Evolutionary conservation across 2,888 invertebrate species (phyloP), one percentile per base, ranked within the genome.

Genomic region (Sarcophaga rosellei): DNA sequence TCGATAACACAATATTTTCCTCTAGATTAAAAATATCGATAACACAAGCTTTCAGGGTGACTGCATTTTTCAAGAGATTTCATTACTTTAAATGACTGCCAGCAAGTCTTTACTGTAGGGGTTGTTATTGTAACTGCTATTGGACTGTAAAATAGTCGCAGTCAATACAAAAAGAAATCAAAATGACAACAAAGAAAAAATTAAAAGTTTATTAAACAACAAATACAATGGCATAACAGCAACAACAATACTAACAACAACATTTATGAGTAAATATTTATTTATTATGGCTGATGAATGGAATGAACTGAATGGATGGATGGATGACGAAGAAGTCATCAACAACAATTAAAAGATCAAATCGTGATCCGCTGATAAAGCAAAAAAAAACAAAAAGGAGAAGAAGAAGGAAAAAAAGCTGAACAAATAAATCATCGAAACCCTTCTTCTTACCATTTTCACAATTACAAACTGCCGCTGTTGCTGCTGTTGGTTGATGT

Each of bases 321-420:
- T 72, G 76, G 86, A 80, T 81, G 84, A 74, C 81, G 35, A 35
- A 35, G 82, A 74, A 86, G 84, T 81, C 86, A 81, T 84, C 86
- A 84, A 80, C 86, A 75, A 81, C 70, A 86, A 86, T 86, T 86
- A 86, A 86, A 86, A 86, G 84, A 86, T 86, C 86, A 86, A 77
- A 86, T 84, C 77, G 86, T 84, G 86, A 84, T 86, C 86, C 81
- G 74, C 74, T 81, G 86, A 86, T 86, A 86, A 73, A 78, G 10
- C 62, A 10, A 17, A 73, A 35, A 63, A 53, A 61, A 25, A 66
- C 63, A 65, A 12, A 70, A 57, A 57, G 35, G 12, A 75, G 76
- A 3, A 35, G 35, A 35, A 35, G 35, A 35, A 35, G 35, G 35
- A 35, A 35, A 35, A 25, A 35, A 35, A 35, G 47, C 81, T 35